phyloP scores from a whole-genome alignment of 1,140 invertebrate species.

The Euura saliciscinereae region DNA sequence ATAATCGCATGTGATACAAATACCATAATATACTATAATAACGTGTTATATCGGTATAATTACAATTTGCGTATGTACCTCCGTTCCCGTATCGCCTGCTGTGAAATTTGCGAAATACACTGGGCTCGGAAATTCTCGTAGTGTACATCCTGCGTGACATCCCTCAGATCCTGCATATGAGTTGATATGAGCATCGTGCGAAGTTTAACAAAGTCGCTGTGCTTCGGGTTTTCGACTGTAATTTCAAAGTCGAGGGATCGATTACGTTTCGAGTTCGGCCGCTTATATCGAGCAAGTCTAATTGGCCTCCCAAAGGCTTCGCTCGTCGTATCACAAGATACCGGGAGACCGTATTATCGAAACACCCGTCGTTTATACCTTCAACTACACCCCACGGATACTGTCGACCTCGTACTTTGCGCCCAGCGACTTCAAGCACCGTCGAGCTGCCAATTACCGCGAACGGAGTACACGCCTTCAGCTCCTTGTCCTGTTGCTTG shows the following conservation, averaged over 20 bases:
- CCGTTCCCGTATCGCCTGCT: slow-evolving; percentile 80
- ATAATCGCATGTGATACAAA: too few species aligned
- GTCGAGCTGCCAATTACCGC: slow-evolving; percentile 96
- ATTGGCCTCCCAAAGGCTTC: background rate
- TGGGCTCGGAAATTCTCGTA: slow-evolving; percentile 96
- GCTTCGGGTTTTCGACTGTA: slow-evolving; percentile 93
- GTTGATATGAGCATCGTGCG: slow-evolving; percentile 96
- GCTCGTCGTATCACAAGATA: slow-evolving; percentile 8
- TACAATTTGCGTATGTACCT: slow-evolving; percentile 65
- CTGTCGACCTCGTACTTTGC: slow-evolving; percentile 87
- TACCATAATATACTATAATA: slow-evolving; percentile 6
- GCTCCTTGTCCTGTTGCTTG: slow-evolving; percentile 86
- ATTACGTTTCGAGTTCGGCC: slow-evolving; percentile 1
- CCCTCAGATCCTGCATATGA: slow-evolving; percentile 95
- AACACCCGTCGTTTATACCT: slow-evolving; percentile 59
- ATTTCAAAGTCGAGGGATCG: slow-evolving; percentile 21
- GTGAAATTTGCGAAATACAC: slow-evolving; percentile 88
- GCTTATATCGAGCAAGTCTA: background rate
- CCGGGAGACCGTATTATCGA: background rate
- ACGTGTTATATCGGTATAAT: slow-evolving; percentile 16
- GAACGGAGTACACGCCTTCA: slow-evolving; percentile 93
- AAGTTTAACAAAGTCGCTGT: slow-evolving; percentile 97
- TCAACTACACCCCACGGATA: slow-evolving; percentile 99
- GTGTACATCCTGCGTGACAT: slow-evolving; percentile 93
- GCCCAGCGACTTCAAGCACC: slow-evolving; percentile 90